These are phyloP conservation scores for Odobenus rosmarus DNA, from an alignment of 2,113 vertebrate species.

Conservation along the genomic window DNA sequence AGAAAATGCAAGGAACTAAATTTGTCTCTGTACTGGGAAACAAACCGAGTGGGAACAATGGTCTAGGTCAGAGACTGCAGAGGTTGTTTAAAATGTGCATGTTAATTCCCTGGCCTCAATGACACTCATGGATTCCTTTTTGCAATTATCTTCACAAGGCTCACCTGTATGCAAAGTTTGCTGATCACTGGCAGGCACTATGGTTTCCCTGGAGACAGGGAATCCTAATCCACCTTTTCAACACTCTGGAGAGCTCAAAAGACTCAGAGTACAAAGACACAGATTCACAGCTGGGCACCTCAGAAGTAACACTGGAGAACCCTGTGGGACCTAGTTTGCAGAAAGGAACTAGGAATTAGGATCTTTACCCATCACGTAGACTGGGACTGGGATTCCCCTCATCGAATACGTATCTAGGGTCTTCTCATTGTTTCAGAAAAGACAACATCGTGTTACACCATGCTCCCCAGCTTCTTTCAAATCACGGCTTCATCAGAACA, in stretches of 20 bases:
- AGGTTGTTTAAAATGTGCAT: not conserved
- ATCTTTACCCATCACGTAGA: not conserved
- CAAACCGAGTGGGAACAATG: not conserved
- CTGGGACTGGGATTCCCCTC: not conserved
- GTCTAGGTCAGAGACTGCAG: not conserved
- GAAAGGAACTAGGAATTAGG: not conserved
- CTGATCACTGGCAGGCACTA: not conserved
- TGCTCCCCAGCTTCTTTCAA: not conserved
- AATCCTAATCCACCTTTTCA: slow-evolving; percentile 68
- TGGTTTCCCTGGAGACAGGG: slow-evolving; percentile 60
- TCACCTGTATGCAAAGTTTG: slow-evolving; percentile 59
- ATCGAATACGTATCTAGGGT: not conserved
- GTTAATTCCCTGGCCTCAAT: not conserved
- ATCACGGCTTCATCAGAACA: not conserved
- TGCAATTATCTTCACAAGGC: slow-evolving; percentile 32
- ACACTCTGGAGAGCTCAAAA: slow-evolving; percentile 62
- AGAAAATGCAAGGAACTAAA: slow-evolving; percentile 31
- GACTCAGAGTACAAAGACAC: slow-evolving; percentile 57
- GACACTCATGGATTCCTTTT: not conserved
- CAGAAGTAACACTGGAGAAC: not conserved
- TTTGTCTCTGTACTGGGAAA: slow-evolving; percentile 49
- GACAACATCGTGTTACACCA: not conserved
- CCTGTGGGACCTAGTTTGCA: not conserved
- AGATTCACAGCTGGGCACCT: not conserved
- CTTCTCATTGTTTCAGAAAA: not conserved